Evolutionary conservation across 2,888 invertebrate genomes (phyloP), one percentile per base, ranked within the genome.

Genomic region (Hydriomena furcata): DNA sequence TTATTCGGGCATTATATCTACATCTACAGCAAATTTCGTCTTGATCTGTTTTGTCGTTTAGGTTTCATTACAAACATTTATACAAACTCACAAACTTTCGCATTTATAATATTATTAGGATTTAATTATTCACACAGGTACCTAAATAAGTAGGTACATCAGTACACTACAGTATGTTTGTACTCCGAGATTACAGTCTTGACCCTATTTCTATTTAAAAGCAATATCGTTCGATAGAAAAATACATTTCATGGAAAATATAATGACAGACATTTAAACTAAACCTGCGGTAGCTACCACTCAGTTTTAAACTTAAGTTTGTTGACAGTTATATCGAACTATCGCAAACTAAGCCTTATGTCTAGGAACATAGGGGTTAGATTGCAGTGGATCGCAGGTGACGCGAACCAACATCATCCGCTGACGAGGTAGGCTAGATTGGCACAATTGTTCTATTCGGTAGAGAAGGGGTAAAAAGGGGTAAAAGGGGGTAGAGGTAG

Each of bases 391-490:
- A 37, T 31, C 7, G 8, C 27, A 23, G 25, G 13, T 21, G 40
- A 32, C 24, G 21, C 32, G 27, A 20, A 12, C 34, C 3, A 5
- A 30, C 30, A 10, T 44, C 20, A 34, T 35, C 32, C 28, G 45
- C 45, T 51, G 51, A 45, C 51, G 41, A 24, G 35, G 35, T 35
- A 47, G 13, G 12, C 51, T 23, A 34, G 38, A 50, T 50, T 41
- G 45, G 45, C 51, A 21, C 7, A 12, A 43, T 51, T 45, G 34
- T 45, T 45, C 28, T 42, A 0, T 13, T 10, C 35, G 21, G 2
- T 35, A 40, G 40, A 2, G 44, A 21, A n/a, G 46, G 10, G 46
- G 31, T 30, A 23, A 23, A 10, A 10, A 12, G n/a, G 8, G 41
- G 23, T 23, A 31, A 8, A n/a, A n/a, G 5, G 7, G 7, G 28